phyloP scores from a whole-genome alignment of 1,140 invertebrate genomes.

The Drosophila burlai region DNA sequence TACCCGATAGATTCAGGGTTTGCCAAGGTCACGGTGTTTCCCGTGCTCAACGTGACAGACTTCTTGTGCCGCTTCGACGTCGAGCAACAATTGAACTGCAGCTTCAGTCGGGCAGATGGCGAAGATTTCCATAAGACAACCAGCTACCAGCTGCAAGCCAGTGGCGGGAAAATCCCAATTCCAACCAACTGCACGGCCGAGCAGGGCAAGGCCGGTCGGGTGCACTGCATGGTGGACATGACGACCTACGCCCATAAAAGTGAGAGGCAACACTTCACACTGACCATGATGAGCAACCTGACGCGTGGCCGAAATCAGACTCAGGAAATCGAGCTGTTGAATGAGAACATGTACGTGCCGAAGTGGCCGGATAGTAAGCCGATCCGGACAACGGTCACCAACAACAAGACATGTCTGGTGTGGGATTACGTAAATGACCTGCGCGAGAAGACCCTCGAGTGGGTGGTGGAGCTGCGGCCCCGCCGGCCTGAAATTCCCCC shows the following conservation, averaged over 20 bases:
- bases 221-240: background rate
- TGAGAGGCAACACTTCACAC: background rate
- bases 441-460: background rate
- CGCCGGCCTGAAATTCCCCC: too few relatives aligned
- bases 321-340: background rate
- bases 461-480: background rate
- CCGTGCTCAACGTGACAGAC: conserved; percentile 2
- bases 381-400: accelerated
- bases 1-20: too few relatives aligned
- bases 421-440: background rate
- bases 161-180: too few relatives aligned
- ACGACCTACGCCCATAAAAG: accelerated
- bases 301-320: background rate
- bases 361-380: background rate
- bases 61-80: background rate
- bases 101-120: background rate
- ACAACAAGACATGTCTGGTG: background rate
- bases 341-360: background rate
- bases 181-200: background rate
- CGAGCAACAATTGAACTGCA: background rate
- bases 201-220: background rate
- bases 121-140: accelerated
- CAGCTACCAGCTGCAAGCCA: background rate
- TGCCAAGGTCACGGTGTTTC: background rate
- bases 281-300: background rate